phyloP scores from a whole-genome alignment of 2,113 vertebrate species.

The Gambusia holbrooki region DNA sequence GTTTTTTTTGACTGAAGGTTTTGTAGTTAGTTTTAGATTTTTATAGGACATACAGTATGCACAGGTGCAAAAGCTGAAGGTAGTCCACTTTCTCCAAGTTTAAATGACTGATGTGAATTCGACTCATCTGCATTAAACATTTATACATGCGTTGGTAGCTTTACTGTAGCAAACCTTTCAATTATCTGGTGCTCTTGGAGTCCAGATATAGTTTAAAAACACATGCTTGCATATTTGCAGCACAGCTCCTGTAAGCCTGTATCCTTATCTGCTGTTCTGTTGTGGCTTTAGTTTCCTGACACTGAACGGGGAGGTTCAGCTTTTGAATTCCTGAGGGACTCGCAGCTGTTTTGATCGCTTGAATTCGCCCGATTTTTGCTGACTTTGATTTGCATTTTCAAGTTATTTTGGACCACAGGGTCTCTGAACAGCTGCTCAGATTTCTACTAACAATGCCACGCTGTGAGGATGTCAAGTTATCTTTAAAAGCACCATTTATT shows the following conservation, averaged over 20 bases:
- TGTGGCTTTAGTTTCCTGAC: neutral
- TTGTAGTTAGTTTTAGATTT: neutral
- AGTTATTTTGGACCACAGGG: neutral
- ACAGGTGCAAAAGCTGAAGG: neutral
- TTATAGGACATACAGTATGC: neutral
- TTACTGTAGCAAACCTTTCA: neutral
- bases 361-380: conserved; percentile 5
- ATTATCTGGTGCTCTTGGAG: neutral
- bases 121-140: neutral
- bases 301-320: neutral
- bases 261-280: neutral
- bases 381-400: conserved; percentile 15
- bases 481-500: neutral
- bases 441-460: neutral
- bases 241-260: neutral
- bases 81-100: neutral
- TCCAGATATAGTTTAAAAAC: neutral
- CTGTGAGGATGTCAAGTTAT: neutral
- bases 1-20: neutral
- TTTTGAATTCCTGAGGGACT: neutral
- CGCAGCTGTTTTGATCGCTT: neutral
- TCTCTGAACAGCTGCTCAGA: neutral
- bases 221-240: neutral
- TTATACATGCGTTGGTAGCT: neutral
- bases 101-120: neutral